These are phyloP conservation scores for Pollachius pollachius DNA, from an alignment of 2,113 vertebrate species.

Conservation along the genomic window DNA sequence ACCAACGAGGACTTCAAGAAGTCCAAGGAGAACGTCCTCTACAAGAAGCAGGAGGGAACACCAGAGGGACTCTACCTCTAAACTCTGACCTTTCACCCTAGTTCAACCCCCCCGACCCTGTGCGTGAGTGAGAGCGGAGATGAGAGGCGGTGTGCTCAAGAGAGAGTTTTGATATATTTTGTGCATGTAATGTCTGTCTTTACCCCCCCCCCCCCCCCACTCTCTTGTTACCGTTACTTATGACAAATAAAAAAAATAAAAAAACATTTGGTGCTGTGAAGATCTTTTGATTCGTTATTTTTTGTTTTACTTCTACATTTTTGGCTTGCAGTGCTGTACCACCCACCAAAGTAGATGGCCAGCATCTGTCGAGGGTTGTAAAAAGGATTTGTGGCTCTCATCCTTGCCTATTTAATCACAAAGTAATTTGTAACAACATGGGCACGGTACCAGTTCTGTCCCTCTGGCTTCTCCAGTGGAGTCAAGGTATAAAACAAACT, in stretches of 20 bases:
- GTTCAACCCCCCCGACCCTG: constrained; percentile 8
- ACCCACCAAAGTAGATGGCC: too few species aligned
- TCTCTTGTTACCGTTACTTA: constrained; percentile 43
- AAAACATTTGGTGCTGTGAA: not conserved
- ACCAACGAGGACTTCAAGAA: constrained; percentile 99
- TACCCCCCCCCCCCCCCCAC: not conserved
- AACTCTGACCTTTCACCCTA: constrained; percentile 10
- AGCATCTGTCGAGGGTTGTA: constrained; percentile 4
- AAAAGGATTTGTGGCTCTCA: constrained; percentile 15
- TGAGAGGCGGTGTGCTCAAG: constrained; percentile 31
- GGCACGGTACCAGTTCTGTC: too few species aligned
- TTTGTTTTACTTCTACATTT: constrained; percentile 16
- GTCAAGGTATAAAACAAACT: too few species aligned
- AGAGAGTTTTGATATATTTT: constrained; percentile 69
- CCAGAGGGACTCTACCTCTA: constrained; percentile 87
- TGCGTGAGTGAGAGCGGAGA: constrained; percentile 16
- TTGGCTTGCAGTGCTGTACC: too few species aligned
- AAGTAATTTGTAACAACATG: not conserved
- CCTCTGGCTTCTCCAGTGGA: too few species aligned
- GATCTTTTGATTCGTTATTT: not conserved
- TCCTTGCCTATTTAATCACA: not conserved
- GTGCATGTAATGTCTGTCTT: constrained; percentile 56
- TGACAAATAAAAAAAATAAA: constrained; percentile 27
- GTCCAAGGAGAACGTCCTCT: constrained; percentile 97
- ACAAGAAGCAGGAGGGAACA: constrained; percentile 98